phyloP scores from a whole-genome alignment of 2,113 vertebrate genomes.

The Grus americana region DNA sequence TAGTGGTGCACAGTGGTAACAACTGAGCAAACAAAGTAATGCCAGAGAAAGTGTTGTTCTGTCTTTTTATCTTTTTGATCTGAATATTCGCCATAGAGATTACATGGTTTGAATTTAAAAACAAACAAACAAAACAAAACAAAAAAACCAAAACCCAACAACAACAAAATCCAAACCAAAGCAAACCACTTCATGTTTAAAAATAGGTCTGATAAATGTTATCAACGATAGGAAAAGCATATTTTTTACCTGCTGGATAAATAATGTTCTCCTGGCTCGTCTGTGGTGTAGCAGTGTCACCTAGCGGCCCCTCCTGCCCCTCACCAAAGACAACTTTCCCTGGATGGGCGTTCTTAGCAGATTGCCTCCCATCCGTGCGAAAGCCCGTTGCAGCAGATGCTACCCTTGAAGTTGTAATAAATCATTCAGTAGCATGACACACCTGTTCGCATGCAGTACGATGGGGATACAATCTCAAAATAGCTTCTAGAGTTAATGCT shows the following conservation, averaged over 20 bases:
- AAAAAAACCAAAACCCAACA: no score
- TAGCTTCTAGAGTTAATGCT: background rate
- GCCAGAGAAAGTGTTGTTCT: background rate
- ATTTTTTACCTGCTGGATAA: constrained; percentile 7
- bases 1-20: background rate
- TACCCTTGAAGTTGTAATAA: background rate
- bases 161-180: no score
- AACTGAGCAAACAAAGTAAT: background rate
- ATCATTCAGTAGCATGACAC: background rate
- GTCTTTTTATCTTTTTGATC: background rate
- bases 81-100: background rate
- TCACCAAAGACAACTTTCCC: accelerated
- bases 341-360: accelerated
- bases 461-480: background rate
- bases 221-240: accelerated
- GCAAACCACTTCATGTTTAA: background rate
- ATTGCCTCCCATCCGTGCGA: accelerated
- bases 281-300: background rate
- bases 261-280: background rate
- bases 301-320: background rate
- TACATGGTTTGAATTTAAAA: background rate
- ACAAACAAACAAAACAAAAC: no score
- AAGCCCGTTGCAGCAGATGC: accelerated
- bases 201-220: background rate
- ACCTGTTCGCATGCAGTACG: background rate